Conservation (phyloP, 2,888 invertebrate genomes). For the Sinopyrophorus schimmeli region DNA sequence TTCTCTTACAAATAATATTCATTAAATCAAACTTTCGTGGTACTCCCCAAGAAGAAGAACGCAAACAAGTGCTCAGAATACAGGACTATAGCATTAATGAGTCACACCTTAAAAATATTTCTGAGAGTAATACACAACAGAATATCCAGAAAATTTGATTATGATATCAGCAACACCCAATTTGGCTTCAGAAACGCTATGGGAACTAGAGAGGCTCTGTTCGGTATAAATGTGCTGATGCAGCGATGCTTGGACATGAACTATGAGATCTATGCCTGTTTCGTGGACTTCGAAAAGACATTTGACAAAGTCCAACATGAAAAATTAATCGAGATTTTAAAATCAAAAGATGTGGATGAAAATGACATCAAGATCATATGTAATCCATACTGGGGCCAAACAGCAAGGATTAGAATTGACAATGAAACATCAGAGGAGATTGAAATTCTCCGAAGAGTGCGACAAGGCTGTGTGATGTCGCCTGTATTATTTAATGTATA, state of each 20-base stretch:
- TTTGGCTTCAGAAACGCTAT: slow-evolving; percentile 8
- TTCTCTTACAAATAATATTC: too few relatives aligned
- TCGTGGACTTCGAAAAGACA: slow-evolving; percentile 16
- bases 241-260: slow-evolving; percentile 13
- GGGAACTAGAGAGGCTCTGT: slow-evolving; percentile 9
- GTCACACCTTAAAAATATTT: slow-evolving; percentile 15
- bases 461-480: too few relatives aligned
- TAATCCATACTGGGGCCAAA: slow-evolving; percentile 17
- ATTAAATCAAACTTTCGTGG: slow-evolving; percentile 14
- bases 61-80: slow-evolving; percentile 19
- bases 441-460: too few relatives aligned
- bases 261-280: slow-evolving; percentile 17
- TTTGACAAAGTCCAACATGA: slow-evolving; percentile 18
- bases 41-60: slow-evolving; percentile 20
- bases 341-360: slow-evolving; percentile 6
- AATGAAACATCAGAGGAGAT: too few relatives aligned
- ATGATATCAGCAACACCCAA: slow-evolving; percentile 3
- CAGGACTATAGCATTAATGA: slow-evolving; percentile 18
- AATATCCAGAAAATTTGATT: slow-evolving; percentile 1
- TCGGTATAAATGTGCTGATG: slow-evolving; percentile 3
- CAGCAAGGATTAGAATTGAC: slow-evolving; percentile 6
- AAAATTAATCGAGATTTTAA: slow-evolving; percentile 6
- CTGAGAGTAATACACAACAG: slow-evolving; percentile 15
- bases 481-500: too few relatives aligned
- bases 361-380: slow-evolving; percentile 14